Percentiles rank a stretch among this genome's conserved stretches.
Conservation (phyloP, 1,140 invertebrate species). For the Anadara kagoshimensis region DNA sequence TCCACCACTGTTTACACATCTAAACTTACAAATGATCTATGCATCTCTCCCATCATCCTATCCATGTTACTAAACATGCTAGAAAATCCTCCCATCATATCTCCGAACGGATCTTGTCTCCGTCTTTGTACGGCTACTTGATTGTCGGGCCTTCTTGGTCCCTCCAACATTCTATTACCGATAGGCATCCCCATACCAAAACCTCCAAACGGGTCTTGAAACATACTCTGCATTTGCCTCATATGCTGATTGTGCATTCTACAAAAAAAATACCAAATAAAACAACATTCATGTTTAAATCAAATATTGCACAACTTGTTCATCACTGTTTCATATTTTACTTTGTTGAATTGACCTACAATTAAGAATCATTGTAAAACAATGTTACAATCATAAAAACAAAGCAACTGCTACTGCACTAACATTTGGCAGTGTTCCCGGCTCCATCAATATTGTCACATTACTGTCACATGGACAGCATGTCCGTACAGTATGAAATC, state of each 20-base stretch:
- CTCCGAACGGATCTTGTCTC: conserved; percentile 2
- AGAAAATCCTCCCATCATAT: conserved; percentile 7
- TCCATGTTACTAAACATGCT: conserved; percentile 31
- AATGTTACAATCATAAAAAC: too few relatives aligned
- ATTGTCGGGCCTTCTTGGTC: background rate
- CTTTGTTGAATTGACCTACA: too few relatives aligned
- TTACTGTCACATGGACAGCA: too few relatives aligned
- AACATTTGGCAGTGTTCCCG: too few relatives aligned
- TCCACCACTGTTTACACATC: too few relatives aligned
- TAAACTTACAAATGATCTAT: conserved; percentile 17
- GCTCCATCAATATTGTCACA: too few relatives aligned
- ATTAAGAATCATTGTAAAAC: too few relatives aligned
- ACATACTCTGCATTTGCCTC: conserved; percentile 20
- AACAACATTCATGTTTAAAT: background rate
- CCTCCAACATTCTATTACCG: background rate
- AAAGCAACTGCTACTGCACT: too few relatives aligned
- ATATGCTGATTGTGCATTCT: conserved; percentile 1
- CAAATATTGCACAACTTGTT: too few relatives aligned
- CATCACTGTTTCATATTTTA: too few relatives aligned
- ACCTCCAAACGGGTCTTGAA: conserved; percentile 12
- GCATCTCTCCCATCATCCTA: conserved; percentile 21
- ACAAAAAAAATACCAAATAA: background rate
- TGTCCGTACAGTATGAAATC: too few relatives aligned
- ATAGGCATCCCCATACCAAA: background rate
- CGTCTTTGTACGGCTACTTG: background rate